A percentile compares a stretch with the other conserved stretches of the same genome.
These are phyloP conservation scores for Ornithoptera priamus DNA, from an alignment of 2,888 invertebrate species.

Conservation along the genomic window DNA sequence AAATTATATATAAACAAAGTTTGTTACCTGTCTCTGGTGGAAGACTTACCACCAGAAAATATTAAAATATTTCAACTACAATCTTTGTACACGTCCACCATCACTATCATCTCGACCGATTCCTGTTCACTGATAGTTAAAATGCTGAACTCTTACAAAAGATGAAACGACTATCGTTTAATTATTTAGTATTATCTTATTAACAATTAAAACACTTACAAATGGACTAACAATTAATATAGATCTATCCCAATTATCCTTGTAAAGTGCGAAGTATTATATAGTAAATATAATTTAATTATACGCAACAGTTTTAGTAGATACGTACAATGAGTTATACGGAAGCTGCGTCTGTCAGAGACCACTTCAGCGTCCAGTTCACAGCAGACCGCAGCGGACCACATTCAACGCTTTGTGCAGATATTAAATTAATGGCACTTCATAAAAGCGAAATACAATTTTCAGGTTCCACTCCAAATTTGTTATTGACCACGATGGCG, in stretches of 20 bases:
- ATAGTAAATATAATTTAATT: not conserved
- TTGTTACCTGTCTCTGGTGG: too few species aligned
- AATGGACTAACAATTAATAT: too few species aligned
- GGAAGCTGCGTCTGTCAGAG: conserved; percentile 15
- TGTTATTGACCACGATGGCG: not conserved
- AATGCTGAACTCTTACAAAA: too few species aligned
- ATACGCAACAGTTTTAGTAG: not conserved
- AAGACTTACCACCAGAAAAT: too few species aligned
- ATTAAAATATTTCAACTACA: too few species aligned
- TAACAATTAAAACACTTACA: too few species aligned
- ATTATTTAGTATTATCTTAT: too few species aligned
- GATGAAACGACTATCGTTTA: too few species aligned
- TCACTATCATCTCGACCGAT: too few species aligned
- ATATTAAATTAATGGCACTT: conserved; percentile 14
- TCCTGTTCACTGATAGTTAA: too few species aligned
- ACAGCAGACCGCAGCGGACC: not conserved
- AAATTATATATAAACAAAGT: too few species aligned
- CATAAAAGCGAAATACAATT: not conserved
- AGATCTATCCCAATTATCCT: not conserved
- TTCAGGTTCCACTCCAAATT: not conserved
- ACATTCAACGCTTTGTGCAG: conserved; percentile 6
- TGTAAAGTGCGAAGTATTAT: not conserved
- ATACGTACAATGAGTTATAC: conserved; percentile 17
- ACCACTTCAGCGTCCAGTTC: conserved; percentile 16
- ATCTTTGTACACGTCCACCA: too few species aligned